A percentile compares a stretch with the other conserved stretches of the same genome.
Conservation (phyloP, 2,113 vertebrate genomes). For the Piaya cayana region DNA sequence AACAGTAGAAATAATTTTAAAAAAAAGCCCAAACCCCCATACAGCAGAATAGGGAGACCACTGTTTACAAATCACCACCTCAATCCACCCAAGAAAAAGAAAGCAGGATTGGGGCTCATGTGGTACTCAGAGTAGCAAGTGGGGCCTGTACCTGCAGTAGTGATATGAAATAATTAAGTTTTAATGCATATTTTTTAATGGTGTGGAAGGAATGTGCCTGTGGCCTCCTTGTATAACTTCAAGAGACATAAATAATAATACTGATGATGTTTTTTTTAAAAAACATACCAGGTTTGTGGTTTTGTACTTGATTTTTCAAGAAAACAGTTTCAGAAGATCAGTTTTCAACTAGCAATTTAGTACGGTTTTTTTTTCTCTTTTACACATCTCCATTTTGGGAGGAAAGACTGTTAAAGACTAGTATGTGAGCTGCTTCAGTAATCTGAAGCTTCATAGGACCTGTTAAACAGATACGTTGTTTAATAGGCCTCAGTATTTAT, state of each 20-base stretch:
- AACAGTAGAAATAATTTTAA: neutral
- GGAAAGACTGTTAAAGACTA: neutral
- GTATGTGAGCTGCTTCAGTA: neutral
- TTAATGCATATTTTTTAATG: neutral
- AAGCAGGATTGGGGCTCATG: neutral
- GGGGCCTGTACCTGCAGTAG: constrained; percentile 11
- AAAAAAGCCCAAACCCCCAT: neutral
- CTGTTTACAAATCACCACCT: neutral
- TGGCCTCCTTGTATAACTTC: neutral
- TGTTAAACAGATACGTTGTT: neutral
- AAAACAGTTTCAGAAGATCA: neutral
- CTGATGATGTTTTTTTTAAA: neutral
- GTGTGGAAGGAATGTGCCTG: neutral
- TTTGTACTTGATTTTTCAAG: neutral
- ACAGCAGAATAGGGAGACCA: neutral
- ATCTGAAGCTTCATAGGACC: neutral
- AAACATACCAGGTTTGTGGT: neutral
- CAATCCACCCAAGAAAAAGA: neutral
- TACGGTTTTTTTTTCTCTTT: neutral
- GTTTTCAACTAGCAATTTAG: neutral
- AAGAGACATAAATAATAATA: neutral
- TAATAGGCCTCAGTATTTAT: constrained; percentile 8
- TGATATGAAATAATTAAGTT: neutral
- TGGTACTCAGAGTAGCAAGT: neutral
- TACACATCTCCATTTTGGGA: constrained; percentile 21